These are phyloP conservation scores for Holothuria scabra DNA, from an alignment of 53 echinoderm and acorn worm genomes.

Conservation along the genomic window DNA sequence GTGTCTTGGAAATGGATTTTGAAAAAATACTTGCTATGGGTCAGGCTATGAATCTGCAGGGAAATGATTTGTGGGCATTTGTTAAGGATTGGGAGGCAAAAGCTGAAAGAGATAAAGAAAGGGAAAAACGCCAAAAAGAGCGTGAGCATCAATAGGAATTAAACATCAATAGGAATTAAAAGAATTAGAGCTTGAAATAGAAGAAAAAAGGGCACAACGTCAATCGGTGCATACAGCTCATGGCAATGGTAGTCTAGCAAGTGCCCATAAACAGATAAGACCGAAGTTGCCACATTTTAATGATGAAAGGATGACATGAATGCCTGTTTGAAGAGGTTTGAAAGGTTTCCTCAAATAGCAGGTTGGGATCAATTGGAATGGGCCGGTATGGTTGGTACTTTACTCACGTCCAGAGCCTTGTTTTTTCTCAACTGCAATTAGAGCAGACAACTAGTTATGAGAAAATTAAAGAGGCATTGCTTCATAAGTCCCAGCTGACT, in stretches of 20 bases:
- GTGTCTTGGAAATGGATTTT: neutral
- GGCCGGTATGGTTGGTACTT: slow-evolving; percentile 43
- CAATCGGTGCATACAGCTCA: neutral
- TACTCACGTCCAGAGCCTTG: slow-evolving; percentile 44
- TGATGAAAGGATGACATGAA: slow-evolving; percentile 51
- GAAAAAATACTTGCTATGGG: neutral
- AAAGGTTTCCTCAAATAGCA: slow-evolving; percentile 37
- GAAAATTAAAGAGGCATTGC: slow-evolving; percentile 24
- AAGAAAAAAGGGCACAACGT: neutral
- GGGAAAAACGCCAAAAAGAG: slow-evolving; percentile 48
- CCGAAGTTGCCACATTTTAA: slow-evolving; percentile 54
- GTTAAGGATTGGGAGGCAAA: neutral
- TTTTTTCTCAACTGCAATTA: neutral
- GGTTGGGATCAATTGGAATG: slow-evolving; percentile 46
- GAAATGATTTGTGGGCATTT: neutral
- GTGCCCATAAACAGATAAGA: neutral
- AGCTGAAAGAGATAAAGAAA: slow-evolving; percentile 2
- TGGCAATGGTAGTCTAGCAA: neutral
- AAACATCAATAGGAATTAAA: slow-evolving; percentile 46
- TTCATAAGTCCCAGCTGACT: slow-evolving; percentile 19
- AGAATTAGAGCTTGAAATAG: slow-evolving; percentile 44
- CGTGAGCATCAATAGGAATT: slow-evolving; percentile 40
- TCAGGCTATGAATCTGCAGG: neutral
- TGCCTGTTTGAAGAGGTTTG: slow-evolving; percentile 52
- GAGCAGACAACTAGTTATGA: slow-evolving; percentile 31